Evolutionary conservation across 2,797 vertebrate genomes (phyloP).

Genomic region (Gymnothorax javanicus): DNA sequence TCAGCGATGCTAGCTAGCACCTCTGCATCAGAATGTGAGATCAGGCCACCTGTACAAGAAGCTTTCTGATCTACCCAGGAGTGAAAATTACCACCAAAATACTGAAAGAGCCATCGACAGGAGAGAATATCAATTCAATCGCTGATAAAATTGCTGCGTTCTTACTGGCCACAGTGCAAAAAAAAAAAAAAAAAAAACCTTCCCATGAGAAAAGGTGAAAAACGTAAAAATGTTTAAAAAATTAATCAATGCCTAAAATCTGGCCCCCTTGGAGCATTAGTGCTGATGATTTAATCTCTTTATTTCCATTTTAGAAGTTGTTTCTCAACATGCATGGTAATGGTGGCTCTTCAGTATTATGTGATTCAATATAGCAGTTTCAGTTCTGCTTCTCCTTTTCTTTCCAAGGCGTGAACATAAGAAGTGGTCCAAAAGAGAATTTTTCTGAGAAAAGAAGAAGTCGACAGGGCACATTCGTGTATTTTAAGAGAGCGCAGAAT

Average conservation of each 20-base stretch:
- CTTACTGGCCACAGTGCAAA: neutral
- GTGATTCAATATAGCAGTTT: constrained; percentile 35
- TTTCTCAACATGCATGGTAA: neutral
- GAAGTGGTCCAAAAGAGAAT: constrained; percentile 50
- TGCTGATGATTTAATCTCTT: neutral
- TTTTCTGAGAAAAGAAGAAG: constrained; percentile 16
- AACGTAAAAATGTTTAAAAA: neutral
- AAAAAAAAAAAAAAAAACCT: neutral
- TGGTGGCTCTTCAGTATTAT: constrained; percentile 30
- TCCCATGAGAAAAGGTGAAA: neutral
- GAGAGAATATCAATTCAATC: neutral
- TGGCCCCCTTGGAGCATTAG: neutral
- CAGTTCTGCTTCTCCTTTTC: constrained; percentile 21
- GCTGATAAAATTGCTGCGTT: neutral
- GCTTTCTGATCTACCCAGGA: neutral
- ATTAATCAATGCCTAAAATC: neutral
- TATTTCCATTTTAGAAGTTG: neutral
- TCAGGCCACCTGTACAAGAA: neutral
- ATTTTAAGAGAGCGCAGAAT: neutral
- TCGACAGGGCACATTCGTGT: neutral
- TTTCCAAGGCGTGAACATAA: constrained; percentile 45
- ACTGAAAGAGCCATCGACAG: neutral
- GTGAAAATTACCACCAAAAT: neutral
- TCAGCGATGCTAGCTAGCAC: neutral
- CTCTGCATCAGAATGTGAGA: neutral